Conservation (phyloP, 2,888 invertebrate species). For the Eupithecia subumbrata region DNA sequence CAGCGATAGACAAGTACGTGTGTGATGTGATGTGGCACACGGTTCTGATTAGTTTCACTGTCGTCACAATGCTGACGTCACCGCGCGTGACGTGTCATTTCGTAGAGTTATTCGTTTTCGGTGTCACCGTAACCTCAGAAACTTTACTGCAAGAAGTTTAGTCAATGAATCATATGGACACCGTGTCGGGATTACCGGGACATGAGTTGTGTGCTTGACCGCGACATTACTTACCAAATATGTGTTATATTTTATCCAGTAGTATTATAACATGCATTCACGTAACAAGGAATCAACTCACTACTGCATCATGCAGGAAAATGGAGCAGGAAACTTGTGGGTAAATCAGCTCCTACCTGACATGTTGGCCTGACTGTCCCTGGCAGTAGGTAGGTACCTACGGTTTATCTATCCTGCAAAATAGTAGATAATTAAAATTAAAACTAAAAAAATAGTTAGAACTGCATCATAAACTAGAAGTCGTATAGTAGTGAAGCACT, state of each 20-base stretch:
- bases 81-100: not conserved
- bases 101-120: not conserved
- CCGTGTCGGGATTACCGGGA: not conserved
- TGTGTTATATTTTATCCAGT: not conserved
- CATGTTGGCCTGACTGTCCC: not conserved
- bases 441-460: not conserved
- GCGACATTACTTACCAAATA: not conserved
- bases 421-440: no score
- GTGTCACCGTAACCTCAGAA: not conserved
- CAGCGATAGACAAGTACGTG: not conserved
- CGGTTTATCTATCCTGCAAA: no score
- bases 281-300: not conserved
- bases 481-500: not conserved
- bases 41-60: not conserved
- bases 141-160: not conserved
- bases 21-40: not conserved
- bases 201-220: not conserved
- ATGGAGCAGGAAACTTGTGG: not conserved
- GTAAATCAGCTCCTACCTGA: not conserved
- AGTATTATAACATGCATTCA: not conserved
- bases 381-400: not conserved
- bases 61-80: not conserved
- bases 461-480: not conserved
- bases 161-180: not conserved
- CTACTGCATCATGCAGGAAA: constrained; percentile 1